Evolutionary conservation across 2,888 invertebrate species (phyloP).

Genomic region (Chironomus tentans): DNA sequence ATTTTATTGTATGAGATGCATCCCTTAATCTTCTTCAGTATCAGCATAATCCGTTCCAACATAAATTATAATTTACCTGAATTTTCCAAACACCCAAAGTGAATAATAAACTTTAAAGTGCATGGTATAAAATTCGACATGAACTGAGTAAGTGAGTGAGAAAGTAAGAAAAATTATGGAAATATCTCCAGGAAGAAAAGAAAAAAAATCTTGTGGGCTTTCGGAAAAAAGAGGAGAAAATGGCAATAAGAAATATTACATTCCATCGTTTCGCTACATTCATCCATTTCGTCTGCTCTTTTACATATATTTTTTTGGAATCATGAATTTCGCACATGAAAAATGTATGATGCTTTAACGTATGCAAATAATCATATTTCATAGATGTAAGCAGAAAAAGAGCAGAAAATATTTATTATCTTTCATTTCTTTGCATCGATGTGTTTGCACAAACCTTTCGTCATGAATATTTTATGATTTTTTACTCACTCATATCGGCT

Average conservation of each 20-base stretch:
- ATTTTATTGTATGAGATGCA: too few relatives aligned
- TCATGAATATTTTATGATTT: conserved; percentile 3
- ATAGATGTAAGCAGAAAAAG: conserved; percentile 1
- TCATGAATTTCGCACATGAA: conserved; percentile 5
- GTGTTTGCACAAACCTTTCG: conserved; percentile 6
- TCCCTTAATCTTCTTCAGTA: too few relatives aligned
- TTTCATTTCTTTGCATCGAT: neutral
- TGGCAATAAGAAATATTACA: neutral
- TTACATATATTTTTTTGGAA: neutral
- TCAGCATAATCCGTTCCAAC: too few relatives aligned
- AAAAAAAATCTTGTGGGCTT: neutral
- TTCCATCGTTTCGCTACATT: neutral
- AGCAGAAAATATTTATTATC: neutral
- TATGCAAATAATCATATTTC: conserved; percentile 12
- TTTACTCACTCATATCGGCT: neutral
- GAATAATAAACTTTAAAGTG: too few relatives aligned
- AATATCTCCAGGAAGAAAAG: neutral
- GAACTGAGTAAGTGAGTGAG: neutral
- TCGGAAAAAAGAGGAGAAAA: neutral
- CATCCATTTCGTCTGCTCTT: neutral
- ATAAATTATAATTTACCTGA: too few relatives aligned
- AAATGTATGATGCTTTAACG: conserved; percentile 10
- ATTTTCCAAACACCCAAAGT: too few relatives aligned
- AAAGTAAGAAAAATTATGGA: neutral
- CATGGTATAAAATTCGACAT: too few relatives aligned